Evolutionary conservation across 2,797 vertebrate species (phyloP).

Genomic region (Girardinus metallicus): DNA sequence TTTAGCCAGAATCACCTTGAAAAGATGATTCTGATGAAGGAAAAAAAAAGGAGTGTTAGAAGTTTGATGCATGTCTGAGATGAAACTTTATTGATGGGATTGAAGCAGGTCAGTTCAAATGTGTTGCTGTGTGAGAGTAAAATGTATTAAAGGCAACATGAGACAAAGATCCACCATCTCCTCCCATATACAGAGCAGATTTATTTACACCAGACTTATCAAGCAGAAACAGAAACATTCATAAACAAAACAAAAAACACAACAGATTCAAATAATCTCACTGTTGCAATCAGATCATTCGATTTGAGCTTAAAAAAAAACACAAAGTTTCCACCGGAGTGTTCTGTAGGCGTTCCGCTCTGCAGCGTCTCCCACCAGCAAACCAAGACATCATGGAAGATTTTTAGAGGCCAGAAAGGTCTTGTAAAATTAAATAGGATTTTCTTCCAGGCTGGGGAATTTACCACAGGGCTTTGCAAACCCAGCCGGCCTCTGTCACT

Average conservation of each 20-base stretch:
- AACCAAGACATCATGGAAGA: slow-evolving; percentile 71
- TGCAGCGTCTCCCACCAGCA: slow-evolving; percentile 44
- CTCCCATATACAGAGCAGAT: not conserved
- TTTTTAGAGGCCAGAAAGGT: slow-evolving; percentile 73
- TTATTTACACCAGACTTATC: slow-evolving; percentile 16
- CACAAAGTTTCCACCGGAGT: slow-evolving; percentile 39
- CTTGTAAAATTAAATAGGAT: slow-evolving; percentile 84
- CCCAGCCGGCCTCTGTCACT: slow-evolving; percentile 74
- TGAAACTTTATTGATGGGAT: not conserved
- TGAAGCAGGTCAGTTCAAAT: slow-evolving; percentile 5
- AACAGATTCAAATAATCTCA: slow-evolving; percentile 6
- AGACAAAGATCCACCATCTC: not conserved
- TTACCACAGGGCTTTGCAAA: slow-evolving; percentile 76
- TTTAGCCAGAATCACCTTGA: not conserved
- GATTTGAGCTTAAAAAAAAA: slow-evolving; percentile 25
- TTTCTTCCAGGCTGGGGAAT: slow-evolving; percentile 78
- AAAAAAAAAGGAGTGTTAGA: not conserved
- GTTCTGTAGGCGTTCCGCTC: slow-evolving; percentile 42
- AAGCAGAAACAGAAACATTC: slow-evolving; percentile 11
- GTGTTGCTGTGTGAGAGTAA: not conserved
- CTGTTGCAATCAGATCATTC: not conserved
- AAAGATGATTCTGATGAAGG: not conserved
- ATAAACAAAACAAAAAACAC: not conserved
- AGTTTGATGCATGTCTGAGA: not conserved
- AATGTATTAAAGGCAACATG: slow-evolving; percentile 15